These are phyloP conservation scores for Elmis aenea DNA, from an alignment of 2,888 invertebrate species.

Conservation along the genomic window DNA sequence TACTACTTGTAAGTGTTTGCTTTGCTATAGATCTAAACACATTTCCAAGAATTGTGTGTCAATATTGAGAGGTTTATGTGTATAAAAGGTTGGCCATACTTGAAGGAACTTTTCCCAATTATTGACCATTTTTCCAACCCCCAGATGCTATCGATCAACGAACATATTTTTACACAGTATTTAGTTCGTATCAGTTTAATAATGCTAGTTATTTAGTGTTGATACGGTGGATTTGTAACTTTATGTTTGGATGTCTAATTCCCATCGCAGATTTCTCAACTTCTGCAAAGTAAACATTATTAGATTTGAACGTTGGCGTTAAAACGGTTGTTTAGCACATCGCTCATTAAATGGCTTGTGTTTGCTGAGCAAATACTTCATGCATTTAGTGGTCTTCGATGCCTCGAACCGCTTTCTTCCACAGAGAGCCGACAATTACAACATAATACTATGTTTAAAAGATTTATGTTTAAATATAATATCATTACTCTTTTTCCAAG, in stretches of 20 bases:
- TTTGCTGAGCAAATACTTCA: constrained; percentile 18
- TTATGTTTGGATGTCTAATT: constrained; percentile 39
- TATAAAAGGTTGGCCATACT: neutral
- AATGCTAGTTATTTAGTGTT: too few species aligned
- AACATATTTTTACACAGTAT: too few species aligned
- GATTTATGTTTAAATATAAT: too few species aligned
- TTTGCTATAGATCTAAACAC: constrained; percentile 30
- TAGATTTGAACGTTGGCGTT: constrained; percentile 31
- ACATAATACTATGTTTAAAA: too few species aligned
- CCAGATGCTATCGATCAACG: too few species aligned
- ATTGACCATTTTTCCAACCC: neutral
- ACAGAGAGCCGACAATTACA: too few species aligned
- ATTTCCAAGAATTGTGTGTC: constrained; percentile 19
- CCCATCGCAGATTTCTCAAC: constrained; percentile 33
- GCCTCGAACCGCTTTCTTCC: neutral
- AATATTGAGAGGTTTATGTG: constrained; percentile 4
- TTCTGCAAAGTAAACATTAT: constrained; percentile 33
- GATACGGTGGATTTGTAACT: constrained; percentile 34
- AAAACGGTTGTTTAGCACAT: constrained; percentile 29
- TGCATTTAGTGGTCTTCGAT: constrained; percentile 14
- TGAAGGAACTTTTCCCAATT: neutral
- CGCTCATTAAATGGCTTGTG: constrained; percentile 21
- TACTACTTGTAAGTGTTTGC: constrained; percentile 31
- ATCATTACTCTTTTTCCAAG: too few species aligned
- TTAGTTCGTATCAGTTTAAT: too few species aligned